Conservation (phyloP, 2,888 invertebrate genomes). For the Macaria notata region DNA sequence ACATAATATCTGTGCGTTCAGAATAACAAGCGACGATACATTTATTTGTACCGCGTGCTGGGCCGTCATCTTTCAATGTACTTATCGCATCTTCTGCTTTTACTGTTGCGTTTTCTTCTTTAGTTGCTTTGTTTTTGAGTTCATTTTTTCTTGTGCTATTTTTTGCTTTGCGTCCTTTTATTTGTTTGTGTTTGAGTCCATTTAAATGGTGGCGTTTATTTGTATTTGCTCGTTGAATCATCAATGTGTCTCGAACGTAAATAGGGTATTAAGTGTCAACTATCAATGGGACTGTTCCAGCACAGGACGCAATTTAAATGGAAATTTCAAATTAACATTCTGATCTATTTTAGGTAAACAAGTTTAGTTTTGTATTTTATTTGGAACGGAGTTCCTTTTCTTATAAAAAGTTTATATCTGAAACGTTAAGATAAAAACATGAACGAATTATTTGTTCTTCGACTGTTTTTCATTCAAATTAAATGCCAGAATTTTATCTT, state of each 20-base stretch:
- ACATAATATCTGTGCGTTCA: conserved; percentile 50
- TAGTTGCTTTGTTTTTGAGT: conserved; percentile 19
- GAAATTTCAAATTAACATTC: conserved; percentile 19
- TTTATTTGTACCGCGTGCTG: conserved; percentile 53
- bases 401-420: too few relatives aligned
- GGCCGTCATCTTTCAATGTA: conserved; percentile 50
- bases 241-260: conserved; percentile 44
- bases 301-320: conserved; percentile 21
- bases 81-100: conserved; percentile 38
- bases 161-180: conserved; percentile 25
- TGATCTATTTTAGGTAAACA: conserved; percentile 19
- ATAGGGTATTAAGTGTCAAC: conserved; percentile 34
- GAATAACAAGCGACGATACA: conserved; percentile 56
- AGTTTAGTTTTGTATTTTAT: conserved; percentile 17
- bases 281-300: conserved; percentile 23
- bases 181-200: conserved; percentile 20
- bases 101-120: conserved; percentile 20
- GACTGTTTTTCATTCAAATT: too few relatives aligned
- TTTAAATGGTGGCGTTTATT: conserved; percentile 55
- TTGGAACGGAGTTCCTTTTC: background rate
- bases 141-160: conserved; percentile 16
- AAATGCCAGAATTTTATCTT: too few relatives aligned
- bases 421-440: too few relatives aligned
- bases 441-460: too few relatives aligned
- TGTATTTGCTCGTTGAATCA: conserved; percentile 53